Conservation (phyloP, 2,888 invertebrate species). For the Lasioglossum morio region DNA sequence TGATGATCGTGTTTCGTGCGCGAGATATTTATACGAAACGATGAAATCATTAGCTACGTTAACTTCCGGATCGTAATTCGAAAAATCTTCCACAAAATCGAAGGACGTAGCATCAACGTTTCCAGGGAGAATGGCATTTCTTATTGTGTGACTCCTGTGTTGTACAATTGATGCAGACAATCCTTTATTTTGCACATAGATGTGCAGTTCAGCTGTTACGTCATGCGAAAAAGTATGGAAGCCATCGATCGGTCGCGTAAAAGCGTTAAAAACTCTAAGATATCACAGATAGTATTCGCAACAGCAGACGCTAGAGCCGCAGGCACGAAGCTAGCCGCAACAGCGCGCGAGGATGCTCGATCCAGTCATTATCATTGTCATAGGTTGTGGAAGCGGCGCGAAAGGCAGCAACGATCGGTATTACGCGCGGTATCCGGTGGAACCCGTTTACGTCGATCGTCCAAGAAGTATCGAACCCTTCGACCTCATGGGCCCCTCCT, state of each 20-base stretch:
- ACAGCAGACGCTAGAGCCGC: neutral
- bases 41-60: no score
- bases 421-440: slow-evolving; percentile 70
- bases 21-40: neutral
- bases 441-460: slow-evolving; percentile 73
- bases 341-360: neutral
- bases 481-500: slow-evolving; percentile 52
- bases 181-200: no score
- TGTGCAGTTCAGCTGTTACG: no score
- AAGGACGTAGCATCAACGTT: no score
- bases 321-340: neutral
- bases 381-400: neutral
- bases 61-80: no score
- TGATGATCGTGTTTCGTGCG: neutral
- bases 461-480: slow-evolving; percentile 62
- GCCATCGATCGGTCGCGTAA: neutral
- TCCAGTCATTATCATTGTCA: slow-evolving; percentile 32
- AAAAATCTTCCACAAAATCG: no score
- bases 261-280: neutral
- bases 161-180: no score
- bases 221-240: no score
- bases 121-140: no score
- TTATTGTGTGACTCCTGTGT: no score
- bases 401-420: slow-evolving; percentile 44
- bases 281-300: neutral